Base-by-base conservation (phyloP, 2,113 vertebrate species). In the Hippolais icterina region DNA sequence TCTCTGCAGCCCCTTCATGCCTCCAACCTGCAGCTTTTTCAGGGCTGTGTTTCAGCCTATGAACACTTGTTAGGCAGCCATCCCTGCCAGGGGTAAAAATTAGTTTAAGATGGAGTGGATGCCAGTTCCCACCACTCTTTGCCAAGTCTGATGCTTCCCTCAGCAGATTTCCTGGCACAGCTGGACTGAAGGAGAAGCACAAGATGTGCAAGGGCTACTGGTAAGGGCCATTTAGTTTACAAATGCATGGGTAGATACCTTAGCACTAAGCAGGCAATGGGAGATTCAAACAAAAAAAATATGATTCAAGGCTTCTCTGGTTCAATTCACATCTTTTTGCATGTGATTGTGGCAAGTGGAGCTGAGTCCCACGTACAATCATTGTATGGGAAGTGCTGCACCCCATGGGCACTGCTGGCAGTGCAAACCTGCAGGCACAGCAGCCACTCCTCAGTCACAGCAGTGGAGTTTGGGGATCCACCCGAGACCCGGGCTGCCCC, bases 321-420 rank as follows among this genome's bases (percentile, higher is more conserved):
- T 75, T 29, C 41, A 46, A 5, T 13, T 66, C 56, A 57, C 39
- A 81, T 4, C 39, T 8, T 5, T 50, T 19, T 41, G 29, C 17
- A 6, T 0, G 8, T 23, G 50, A 19, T 7, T 66, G 61, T 39
- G 60, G 47, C 1, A 4, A 15, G 17, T 52, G 53, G 12, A 86
- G 50, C 22, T 5, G 41, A 11, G 16, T 22, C 59, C 31, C 9
- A 0, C 3, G n/a, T 9, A 14, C 0, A 1, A 4, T 5, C 41
- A n/a, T 7, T 0, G 0, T 0, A 12, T 0, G 2, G 39, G 29
- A 39, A 81, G 33, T 1, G 39, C 63, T 28, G 39, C 12, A 59
- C 4, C 31, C 52, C 56, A 33, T 0, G 1, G 1, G 42, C 60
- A 39, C 37, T 33, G 71, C 35, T 1, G 2, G 71, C 44, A 54